Evolutionary conservation across 2,888 invertebrate genomes (phyloP), one percentile per base, ranked within the genome.

Genomic region (Tethea ocularis): DNA sequence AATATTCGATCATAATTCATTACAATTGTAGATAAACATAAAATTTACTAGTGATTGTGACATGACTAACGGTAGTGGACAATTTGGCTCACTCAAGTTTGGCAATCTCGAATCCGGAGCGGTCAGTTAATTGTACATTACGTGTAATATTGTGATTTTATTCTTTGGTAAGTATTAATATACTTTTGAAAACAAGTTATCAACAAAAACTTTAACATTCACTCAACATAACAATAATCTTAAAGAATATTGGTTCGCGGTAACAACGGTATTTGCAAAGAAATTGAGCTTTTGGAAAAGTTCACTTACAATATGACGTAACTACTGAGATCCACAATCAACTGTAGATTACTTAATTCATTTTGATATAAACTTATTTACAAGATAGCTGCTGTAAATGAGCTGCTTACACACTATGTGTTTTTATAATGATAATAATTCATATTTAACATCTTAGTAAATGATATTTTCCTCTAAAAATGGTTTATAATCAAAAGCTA

Each of bases 271-370:
- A 66, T 61, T 66, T 72, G 74, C 74, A 75, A 75, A 72, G 69
- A 75, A 77, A 75, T 86, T 88, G 87, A 88, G 88, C 87, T 75
- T 77, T 78, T 80, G 82, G 81, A 82, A 83, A 74, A 67, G 74
- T 76, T 78, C 72, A 86, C 87, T 88, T 87, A 88, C 69, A 75
- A 81, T 83, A 85, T 83, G 83, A 83, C 77, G 74, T 83, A 83
- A 71, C 87, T 89, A 89, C 81, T 91, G 92, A 92, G 91, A 91
- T 91, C 91, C 87, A 91, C 91, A 93, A 90, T 90, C 92, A 90
- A 83, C 83, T 90, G 89, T 87, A 89, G 86, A 82, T 91, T 91
- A 91, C 89, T 89, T 86, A 89, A 90, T 80, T 81, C 71, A 60
- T 52, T 71, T 51, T 60, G 62, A 59, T 52, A 58, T 62, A 53